Evolutionary conservation across 2,797 vertebrate genomes (phyloP).

Genomic region (Darevskia nairensis): DNA sequence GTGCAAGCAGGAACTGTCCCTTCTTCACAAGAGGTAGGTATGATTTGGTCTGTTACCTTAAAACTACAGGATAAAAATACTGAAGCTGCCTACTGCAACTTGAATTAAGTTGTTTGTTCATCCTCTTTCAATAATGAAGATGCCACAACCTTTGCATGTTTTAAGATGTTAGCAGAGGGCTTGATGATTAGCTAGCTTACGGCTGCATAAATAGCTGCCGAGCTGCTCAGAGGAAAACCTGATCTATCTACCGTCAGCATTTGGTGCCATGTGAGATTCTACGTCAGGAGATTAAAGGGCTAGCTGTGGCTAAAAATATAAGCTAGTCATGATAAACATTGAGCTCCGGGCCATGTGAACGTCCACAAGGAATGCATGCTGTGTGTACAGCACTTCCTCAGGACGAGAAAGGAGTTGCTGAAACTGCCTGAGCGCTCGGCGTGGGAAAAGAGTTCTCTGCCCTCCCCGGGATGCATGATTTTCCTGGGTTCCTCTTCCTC

Average conservation of each 20-base stretch:
- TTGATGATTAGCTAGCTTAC: conserved; percentile 25
- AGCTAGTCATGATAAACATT: conserved; percentile 13
- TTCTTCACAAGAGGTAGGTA: not conserved
- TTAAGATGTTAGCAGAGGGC: conserved; percentile 2
- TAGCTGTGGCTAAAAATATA: conserved; percentile 39
- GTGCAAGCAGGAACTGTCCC: not conserved
- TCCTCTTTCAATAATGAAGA: not conserved
- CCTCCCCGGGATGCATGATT: not conserved
- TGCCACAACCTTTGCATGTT: not conserved
- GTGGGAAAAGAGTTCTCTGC: not conserved
- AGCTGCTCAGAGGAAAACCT: conserved; percentile 3
- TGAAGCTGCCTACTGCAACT: not conserved
- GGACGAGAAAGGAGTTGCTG: not conserved
- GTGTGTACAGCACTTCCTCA: not conserved
- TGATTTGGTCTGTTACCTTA: not conserved
- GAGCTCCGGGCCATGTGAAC: not conserved
- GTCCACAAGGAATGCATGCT: not conserved
- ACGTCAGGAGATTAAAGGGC: conserved; percentile 21
- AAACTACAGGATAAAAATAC: not conserved
- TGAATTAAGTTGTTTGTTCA: not conserved
- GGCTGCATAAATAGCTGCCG: conserved; percentile 17
- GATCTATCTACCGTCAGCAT: conserved; percentile 24
- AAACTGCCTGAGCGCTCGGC: not conserved
- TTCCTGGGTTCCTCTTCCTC: not conserved
- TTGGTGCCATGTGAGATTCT: not conserved